Percentiles rank a stretch among this genome's conserved stretches.
phyloP scores from a whole-genome alignment of 1,140 invertebrate genomes.

The Lasioglossum baleicum region DNA sequence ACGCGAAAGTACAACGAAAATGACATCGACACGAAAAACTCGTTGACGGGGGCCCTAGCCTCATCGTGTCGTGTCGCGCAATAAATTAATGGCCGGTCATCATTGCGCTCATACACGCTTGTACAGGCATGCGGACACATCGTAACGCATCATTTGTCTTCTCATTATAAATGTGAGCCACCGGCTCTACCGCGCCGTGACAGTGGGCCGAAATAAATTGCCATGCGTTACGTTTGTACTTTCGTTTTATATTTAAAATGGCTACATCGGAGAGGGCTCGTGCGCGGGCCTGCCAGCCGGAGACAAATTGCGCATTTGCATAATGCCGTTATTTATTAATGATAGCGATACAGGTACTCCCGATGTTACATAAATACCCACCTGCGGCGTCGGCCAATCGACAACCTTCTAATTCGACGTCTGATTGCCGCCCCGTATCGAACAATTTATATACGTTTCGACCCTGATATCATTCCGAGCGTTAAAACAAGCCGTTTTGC shows the following conservation, averaged over 20 bases:
- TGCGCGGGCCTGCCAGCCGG: constrained; percentile 38
- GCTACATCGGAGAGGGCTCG: constrained; percentile 47
- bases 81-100: constrained; percentile 66
- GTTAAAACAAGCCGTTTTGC: neutral
- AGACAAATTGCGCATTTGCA: constrained; percentile 76
- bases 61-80: constrained; percentile 51
- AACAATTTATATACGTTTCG: constrained; percentile 32
- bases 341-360: constrained; percentile 55
- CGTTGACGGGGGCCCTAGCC: constrained; percentile 54
- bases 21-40: constrained; percentile 60
- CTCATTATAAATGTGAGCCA: constrained; percentile 72
- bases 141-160: constrained; percentile 69
- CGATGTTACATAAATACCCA: constrained; percentile 57
- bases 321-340: constrained; percentile 76
- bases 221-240: constrained; percentile 71
- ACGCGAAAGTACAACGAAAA: constrained; percentile 51
- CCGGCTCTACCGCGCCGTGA: constrained; percentile 60
- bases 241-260: constrained; percentile 75
- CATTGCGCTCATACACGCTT: constrained; percentile 57
- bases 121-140: constrained; percentile 50
- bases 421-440: constrained; percentile 28
- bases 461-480: constrained; percentile 18
- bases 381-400: constrained; percentile 55
- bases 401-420: constrained; percentile 60
- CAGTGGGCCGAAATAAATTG: constrained; percentile 70